phyloP scores from a whole-genome alignment of 2,888 invertebrate genomes.

The Malacosoma neustria region DNA sequence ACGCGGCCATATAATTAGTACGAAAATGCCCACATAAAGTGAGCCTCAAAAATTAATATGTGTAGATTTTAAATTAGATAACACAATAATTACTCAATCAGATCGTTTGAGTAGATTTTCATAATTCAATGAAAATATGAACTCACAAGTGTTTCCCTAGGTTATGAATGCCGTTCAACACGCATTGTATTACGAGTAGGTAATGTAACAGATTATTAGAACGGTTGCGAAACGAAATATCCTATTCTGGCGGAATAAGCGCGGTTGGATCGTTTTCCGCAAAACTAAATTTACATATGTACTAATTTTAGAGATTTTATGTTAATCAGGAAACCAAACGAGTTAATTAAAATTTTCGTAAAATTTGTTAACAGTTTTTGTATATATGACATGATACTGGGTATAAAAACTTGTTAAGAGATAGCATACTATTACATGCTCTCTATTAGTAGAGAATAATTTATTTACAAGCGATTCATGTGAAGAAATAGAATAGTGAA shows the following conservation, averaged over 20 bases:
- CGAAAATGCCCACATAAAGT: too few relatives aligned
- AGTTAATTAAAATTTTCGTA: too few relatives aligned
- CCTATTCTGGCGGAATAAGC: slow-evolving; percentile 25
- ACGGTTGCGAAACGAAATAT: slow-evolving; percentile 34
- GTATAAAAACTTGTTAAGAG: too few relatives aligned
- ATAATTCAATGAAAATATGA: background rate
- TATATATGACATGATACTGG: too few relatives aligned
- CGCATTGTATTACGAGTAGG: background rate
- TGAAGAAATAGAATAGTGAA: too few relatives aligned
- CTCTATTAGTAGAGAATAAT: too few relatives aligned
- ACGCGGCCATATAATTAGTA: background rate
- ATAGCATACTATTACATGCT: too few relatives aligned
- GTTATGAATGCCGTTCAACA: background rate
- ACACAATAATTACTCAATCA: background rate
- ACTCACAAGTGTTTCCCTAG: background rate
- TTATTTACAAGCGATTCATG: too few relatives aligned
- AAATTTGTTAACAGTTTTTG: too few relatives aligned
- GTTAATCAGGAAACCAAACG: too few relatives aligned
- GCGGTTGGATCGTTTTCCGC: slow-evolving; percentile 23
- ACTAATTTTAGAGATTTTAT: too few relatives aligned
- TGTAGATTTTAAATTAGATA: background rate
- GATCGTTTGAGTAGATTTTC: background rate
- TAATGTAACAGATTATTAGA: slow-evolving; percentile 17
- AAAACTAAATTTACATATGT: slow-evolving; percentile 23
- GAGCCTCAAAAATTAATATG: background rate